Percentiles rank a stretch among this genome's conserved stretches.
phyloP scores from a whole-genome alignment of 2,797 vertebrate genomes.

The Oophaga sylvatica region DNA sequence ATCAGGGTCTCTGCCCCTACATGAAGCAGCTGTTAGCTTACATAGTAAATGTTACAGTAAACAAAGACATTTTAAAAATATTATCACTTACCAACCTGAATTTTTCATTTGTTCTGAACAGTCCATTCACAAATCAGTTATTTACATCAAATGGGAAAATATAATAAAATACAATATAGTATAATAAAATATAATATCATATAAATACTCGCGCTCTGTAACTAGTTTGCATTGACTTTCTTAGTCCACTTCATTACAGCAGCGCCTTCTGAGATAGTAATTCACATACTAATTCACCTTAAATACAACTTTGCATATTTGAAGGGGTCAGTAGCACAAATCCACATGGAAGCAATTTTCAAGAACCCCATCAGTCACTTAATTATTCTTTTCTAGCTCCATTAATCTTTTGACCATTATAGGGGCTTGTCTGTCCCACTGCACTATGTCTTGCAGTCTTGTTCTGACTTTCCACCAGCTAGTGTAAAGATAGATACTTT shows the following conservation, averaged over 20 bases:
- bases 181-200: background rate
- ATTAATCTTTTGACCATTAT: slow-evolving; percentile 58
- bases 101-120: no score
- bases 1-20: no score
- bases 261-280: background rate
- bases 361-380: slow-evolving; percentile 41
- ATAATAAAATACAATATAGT: no score
- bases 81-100: no score
- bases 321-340: slow-evolving; percentile 21
- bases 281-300: slow-evolving; percentile 3
- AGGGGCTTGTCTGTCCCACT: slow-evolving; percentile 46
- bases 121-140: no score
- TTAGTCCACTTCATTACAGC: background rate
- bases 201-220: background rate
- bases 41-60: no score
- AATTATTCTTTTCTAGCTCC: slow-evolving; percentile 51
- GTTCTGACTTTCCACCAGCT: slow-evolving; percentile 39
- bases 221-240: background rate
- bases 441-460: slow-evolving; percentile 42
- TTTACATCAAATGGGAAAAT: no score
- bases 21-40: no score
- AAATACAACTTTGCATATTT: slow-evolving; percentile 22
- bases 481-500: slow-evolving; percentile 45
- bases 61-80: no score
- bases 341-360: slow-evolving; percentile 60